Evolutionary conservation across 1,140 invertebrate species (phyloP).

Genomic region (Teleogryllus occipitalis): DNA sequence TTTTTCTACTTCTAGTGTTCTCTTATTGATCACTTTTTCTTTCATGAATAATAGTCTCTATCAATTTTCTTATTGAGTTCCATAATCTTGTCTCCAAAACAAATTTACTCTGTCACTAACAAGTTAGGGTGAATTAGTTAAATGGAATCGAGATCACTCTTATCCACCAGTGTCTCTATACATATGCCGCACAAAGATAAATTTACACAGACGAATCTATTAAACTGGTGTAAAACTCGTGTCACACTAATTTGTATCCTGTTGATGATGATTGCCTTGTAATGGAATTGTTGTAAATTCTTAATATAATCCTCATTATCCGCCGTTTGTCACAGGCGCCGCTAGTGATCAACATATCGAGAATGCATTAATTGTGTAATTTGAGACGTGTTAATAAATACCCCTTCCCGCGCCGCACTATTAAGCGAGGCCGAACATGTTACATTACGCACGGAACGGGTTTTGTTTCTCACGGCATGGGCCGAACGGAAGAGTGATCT

Average conservation of each 20-base stretch:
- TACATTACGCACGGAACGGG: background rate
- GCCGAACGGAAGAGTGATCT: no score
- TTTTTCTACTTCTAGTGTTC: no score
- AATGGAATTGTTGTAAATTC: no score
- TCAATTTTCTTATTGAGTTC: background rate
- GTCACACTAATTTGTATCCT: background rate
- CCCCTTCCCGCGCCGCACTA: background rate
- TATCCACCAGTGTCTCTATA: background rate
- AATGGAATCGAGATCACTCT: no score
- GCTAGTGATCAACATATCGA: background rate
- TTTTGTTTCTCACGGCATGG: background rate
- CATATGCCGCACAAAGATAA: background rate
- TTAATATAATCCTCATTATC: background rate
- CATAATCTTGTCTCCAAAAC: no score
- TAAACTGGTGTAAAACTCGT: background rate
- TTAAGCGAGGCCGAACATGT: background rate
- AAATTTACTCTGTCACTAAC: no score
- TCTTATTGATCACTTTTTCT: no score
- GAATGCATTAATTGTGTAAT: background rate
- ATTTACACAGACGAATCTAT: background rate
- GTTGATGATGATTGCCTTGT: background rate
- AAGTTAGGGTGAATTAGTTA: no score
- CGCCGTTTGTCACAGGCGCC: background rate
- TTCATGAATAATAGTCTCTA: background rate
- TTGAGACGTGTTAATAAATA: no score